Base-by-base conservation (phyloP, 2,888 invertebrate species). In the Lomographa bimaculata region DNA sequence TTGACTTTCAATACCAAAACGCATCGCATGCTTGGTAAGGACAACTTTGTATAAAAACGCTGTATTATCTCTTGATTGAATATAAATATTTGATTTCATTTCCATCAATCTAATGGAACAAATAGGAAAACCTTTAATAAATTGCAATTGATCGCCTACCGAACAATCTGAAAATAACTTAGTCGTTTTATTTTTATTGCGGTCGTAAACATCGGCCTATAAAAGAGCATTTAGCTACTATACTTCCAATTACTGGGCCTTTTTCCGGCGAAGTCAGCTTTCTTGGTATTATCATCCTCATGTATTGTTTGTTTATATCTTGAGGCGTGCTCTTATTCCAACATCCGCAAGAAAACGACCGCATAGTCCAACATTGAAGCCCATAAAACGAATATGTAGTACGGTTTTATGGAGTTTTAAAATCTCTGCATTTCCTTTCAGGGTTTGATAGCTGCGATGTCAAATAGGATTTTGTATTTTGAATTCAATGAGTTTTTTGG, bases 161-260 rank as follows among this genome's bases (percentile, higher is more conserved):
- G 39, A 50, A 43, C 46, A 51, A 51, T 54, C 51, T 32, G 41
- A 16, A 45, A 54, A 54, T 54, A 54, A 54, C 44, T 54, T 45
- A 45, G 51, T 51, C 51, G 43, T 51, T 47, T 51, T 47, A 50
- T 47, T 49, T 51, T 54, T 54, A 54, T 49, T 51, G 41, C 30
- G 29, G 43, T 41, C 47, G 37, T 54, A 54, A 53, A 54, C 49
- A 51, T 50, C 45, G 51, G 16, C 38, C 51, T 28, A 49, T 54
- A 54, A 54, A 54, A 54, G 34, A 43, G 34, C 54, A 54, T 54
- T 54, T 54, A 54, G 54, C 45, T 47, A 41, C 54, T 54, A 46
- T 45, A 32, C 46, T 46, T 35, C 43, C 49, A 54, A 51, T 54
- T 54, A 54, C 36, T 36, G 35, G 18, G 27, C 32, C 25, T 36